Conservation (phyloP, 2,113 vertebrate genomes). For the Scomber colias region DNA sequence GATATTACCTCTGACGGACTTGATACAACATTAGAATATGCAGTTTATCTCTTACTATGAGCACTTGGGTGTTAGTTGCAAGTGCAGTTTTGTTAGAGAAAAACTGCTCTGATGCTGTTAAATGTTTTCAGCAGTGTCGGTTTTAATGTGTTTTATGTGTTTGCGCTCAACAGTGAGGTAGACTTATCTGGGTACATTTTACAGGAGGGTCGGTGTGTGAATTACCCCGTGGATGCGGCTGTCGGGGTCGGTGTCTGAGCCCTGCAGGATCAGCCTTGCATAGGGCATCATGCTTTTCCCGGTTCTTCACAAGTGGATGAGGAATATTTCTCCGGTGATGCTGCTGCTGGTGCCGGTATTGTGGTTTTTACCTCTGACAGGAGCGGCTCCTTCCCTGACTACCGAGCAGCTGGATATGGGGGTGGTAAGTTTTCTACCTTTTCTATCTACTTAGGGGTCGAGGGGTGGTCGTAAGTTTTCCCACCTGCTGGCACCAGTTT, state of each 20-base stretch:
- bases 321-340: constrained; percentile 82
- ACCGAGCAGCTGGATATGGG: constrained; percentile 89
- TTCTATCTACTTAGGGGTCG: neutral
- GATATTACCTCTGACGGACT: constrained; percentile 46
- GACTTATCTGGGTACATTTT: constrained; percentile 39
- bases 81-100: neutral
- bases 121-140: neutral
- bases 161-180: constrained; percentile 77
- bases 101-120: constrained; percentile 28
- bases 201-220: constrained; percentile 43
- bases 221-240: constrained; percentile 68
- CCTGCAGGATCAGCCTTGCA: constrained; percentile 70
- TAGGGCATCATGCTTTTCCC: constrained; percentile 67
- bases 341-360: constrained; percentile 74
- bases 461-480: constrained; percentile 9
- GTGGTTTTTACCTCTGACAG: constrained; percentile 71
- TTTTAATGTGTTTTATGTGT: constrained; percentile 72
- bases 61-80: neutral
- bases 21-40: constrained; percentile 10
- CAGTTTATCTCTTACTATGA: neutral
- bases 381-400: constrained; percentile 82
- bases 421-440: constrained; percentile 88
- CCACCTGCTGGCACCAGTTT: neutral
- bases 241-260: constrained; percentile 62
- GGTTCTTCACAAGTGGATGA: constrained; percentile 67